Base-by-base conservation (phyloP, 1,140 invertebrate genomes). In the Papilio polyxenes region DNA sequence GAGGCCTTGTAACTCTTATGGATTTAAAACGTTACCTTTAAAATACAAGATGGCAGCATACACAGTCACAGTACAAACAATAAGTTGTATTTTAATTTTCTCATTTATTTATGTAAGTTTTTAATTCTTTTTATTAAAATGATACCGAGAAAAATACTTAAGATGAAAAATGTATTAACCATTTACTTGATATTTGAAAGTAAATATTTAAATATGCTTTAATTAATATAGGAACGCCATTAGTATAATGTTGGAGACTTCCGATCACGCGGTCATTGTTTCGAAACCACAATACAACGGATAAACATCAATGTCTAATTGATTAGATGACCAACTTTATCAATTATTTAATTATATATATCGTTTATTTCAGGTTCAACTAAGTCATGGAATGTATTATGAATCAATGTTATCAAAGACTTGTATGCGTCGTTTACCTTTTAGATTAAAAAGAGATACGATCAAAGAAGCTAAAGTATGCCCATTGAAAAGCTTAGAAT, bases 281-380 rank as follows among this genome's bases (percentile, higher is more conserved):
- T 31, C 23, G 23, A 31, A 31, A 1, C 23, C 23, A 31, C 23
- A 31, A 31, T 2, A 31, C 40, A 1, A 44, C 4, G 10, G 10
- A 51, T 13, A 10, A 51, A 51, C 49, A 51, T 51, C 10, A 10
- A 6, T 44, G 40, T 44, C 40, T 7, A 44, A 6, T 44, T 6
- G 7, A 2, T 7, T 6, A 44, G 40, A 44, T 44, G 40, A 44
- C 40, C 4, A 44, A 44, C 40, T 44, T 44, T 51, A 51, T 20
- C 6, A 20, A 49, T 20, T 78, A 31, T 48, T 51, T 51, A 83
- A 81, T 31, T 65, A 6, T 72, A 74, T 80, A 44, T 44, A 59
- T 56, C 20, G 40, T 44, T 31, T 76, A 81, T 84, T 81, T 75
- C 90, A 93, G 92, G 80, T 89, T 20, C 53, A 83, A 9, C 53